Percentiles rank a stretch among this genome's conserved stretches.
These are phyloP conservation scores for Syngnathus floridae DNA, from an alignment of 2,113 vertebrate species.

Conservation along the genomic window DNA sequence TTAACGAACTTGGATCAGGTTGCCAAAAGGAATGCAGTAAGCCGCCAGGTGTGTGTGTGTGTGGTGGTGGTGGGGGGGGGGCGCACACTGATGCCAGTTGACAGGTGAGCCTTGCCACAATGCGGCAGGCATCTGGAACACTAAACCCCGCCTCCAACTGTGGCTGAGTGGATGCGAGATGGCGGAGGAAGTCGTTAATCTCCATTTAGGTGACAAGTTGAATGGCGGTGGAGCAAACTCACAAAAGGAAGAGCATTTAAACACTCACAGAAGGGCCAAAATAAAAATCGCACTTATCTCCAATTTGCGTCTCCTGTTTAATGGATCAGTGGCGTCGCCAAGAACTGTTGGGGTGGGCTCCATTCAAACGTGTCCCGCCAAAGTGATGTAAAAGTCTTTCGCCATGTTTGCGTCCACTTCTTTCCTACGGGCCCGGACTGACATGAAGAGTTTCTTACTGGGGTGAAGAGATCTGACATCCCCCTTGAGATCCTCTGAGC, in stretches of 20 bases:
- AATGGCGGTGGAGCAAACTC: conserved; percentile 27
- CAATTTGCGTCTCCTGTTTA: conserved; percentile 42
- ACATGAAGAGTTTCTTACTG: conserved; percentile 41
- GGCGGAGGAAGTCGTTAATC: conserved; percentile 63
- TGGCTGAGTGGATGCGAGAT: conserved; percentile 49
- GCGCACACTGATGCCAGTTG: conserved; percentile 16
- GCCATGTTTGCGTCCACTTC: conserved; percentile 77
- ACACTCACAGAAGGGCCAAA: conserved; percentile 14
- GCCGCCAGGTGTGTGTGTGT: conserved; percentile 37
- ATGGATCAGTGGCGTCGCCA: conserved; percentile 5
- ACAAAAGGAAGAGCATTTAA: conserved; percentile 32
- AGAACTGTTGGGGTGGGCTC: background rate
- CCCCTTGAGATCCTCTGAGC: conserved; percentile 20
- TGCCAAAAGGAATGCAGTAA: conserved; percentile 40
- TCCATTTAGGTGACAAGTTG: conserved; percentile 59
- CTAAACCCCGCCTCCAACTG: conserved; percentile 13
- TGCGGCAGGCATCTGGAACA: conserved; percentile 33
- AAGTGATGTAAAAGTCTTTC: background rate
- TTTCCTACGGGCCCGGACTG: conserved; percentile 46
- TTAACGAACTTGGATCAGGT: conserved; percentile 41
- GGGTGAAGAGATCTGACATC: conserved; percentile 14
- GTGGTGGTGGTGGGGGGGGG: background rate
- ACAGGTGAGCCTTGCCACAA: conserved; percentile 44
- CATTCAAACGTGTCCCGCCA: background rate
- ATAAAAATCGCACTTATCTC: conserved; percentile 42